A percentile compares a stretch with the other conserved stretches of the same genome.
phyloP scores from a whole-genome alignment of 2,113 vertebrate species.

The Oryzias celebensis region DNA sequence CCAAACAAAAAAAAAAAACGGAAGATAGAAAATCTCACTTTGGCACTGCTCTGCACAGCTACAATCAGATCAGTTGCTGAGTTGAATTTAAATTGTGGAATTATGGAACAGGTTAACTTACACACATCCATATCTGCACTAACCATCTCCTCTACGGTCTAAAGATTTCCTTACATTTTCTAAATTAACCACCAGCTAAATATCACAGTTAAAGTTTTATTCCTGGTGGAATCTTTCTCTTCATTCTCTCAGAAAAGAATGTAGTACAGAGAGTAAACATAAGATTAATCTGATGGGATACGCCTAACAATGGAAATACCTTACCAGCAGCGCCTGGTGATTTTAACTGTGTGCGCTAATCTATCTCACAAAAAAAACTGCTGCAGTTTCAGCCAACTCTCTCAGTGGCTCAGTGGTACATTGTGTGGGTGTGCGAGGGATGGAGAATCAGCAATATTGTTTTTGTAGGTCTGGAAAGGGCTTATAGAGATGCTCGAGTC shows the following conservation, averaged over 20 bases:
- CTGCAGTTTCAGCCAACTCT: slow-evolving; percentile 55
- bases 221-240: slow-evolving; percentile 27
- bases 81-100: slow-evolving; percentile 56
- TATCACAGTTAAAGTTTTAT: slow-evolving; percentile 34
- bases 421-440: slow-evolving; percentile 67
- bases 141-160: neutral
- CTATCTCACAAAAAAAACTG: slow-evolving; percentile 56
- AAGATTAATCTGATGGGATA: slow-evolving; percentile 63
- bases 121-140: no score
- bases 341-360: slow-evolving; percentile 72
- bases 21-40: slow-evolving; percentile 35
- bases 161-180: slow-evolving; percentile 23
- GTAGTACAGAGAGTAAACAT: slow-evolving; percentile 31
- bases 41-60: slow-evolving; percentile 6
- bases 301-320: slow-evolving; percentile 70
- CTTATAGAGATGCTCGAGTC: slow-evolving; percentile 50
- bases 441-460: slow-evolving; percentile 69
- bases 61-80: slow-evolving; percentile 54
- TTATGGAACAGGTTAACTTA: slow-evolving; percentile 25
- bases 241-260: slow-evolving; percentile 41
- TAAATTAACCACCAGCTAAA: slow-evolving; percentile 42
- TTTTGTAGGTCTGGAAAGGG: slow-evolving; percentile 60
- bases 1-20: neutral
- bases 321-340: slow-evolving; percentile 45
- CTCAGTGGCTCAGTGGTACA: slow-evolving; percentile 55